A percentile compares a stretch with the other conserved stretches of the same genome.
Evolutionary conservation across 2,888 invertebrate species (phyloP).

Genomic region (Hymenopus coronatus): DNA sequence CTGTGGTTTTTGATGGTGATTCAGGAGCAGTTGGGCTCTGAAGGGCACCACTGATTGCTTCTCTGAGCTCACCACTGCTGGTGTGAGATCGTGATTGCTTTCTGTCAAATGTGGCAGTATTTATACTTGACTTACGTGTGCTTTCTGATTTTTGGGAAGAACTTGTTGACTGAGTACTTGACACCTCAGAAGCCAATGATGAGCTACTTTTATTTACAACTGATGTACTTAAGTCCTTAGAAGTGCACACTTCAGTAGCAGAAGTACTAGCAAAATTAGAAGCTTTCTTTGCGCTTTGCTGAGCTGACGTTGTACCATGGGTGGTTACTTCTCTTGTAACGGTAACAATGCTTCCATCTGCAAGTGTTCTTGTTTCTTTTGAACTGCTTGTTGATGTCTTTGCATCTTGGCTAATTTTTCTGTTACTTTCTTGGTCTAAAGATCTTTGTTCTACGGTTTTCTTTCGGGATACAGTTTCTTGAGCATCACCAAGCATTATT

Average conservation of each 20-base stretch:
- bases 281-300: not conserved
- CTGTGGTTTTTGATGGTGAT: conserved; percentile 36
- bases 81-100: conserved; percentile 41
- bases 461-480: conserved; percentile 45
- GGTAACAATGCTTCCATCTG: conserved; percentile 51
- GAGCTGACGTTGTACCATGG: not conserved
- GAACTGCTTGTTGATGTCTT: conserved; percentile 39
- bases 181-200: not conserved
- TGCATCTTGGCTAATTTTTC: conserved; percentile 40
- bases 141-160: not conserved
- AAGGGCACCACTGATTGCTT: conserved; percentile 49
- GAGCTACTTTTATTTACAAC: not conserved
- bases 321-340: conserved; percentile 31
- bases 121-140: not conserved
- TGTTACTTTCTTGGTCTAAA: not conserved
- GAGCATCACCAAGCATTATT: conserved; percentile 60
- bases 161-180: not conserved
- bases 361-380: conserved; percentile 48
- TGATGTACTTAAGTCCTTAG: not conserved
- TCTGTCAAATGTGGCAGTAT: conserved; percentile 13
- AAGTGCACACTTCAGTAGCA: not conserved
- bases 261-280: not conserved
- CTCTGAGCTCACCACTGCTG: conserved; percentile 55
- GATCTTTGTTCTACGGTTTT: conserved; percentile 31
- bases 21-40: conserved; percentile 35